Percentiles rank a stretch among this genome's conserved stretches.
These are phyloP conservation scores for Achatina immaculata DNA, from an alignment of 1,140 invertebrate species.

Conservation along the genomic window DNA sequence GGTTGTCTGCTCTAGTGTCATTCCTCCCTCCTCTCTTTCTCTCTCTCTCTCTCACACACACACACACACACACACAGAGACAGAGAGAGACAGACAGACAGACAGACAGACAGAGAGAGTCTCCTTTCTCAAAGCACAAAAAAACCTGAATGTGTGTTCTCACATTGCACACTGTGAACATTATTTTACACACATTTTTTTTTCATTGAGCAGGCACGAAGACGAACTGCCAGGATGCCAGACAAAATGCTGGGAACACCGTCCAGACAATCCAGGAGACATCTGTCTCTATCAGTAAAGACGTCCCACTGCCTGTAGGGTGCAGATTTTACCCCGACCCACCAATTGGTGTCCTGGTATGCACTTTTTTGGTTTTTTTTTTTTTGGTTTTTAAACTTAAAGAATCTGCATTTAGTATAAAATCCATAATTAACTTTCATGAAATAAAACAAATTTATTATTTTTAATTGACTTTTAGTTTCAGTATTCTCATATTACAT, in stretches of 20 bases:
- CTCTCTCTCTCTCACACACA: slow-evolving; percentile 11
- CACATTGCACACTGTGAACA: too few species aligned
- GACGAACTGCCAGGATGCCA: slow-evolving; percentile 21
- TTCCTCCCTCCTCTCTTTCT: too few species aligned
- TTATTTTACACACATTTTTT: too few species aligned
- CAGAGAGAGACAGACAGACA: slow-evolving; percentile 2
- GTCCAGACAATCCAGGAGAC: neutral
- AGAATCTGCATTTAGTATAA: too few species aligned
- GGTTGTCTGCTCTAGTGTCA: too few species aligned
- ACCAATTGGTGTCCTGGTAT: slow-evolving; percentile 24
- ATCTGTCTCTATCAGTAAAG: neutral
- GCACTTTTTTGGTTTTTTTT: neutral
- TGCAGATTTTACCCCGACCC: slow-evolving; percentile 18
- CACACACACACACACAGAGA: slow-evolving; percentile 23
- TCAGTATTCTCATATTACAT: too few species aligned
- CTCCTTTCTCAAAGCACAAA: too few species aligned
- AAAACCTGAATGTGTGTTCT: too few species aligned
- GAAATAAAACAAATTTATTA: too few species aligned
- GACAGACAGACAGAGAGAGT: slow-evolving; percentile 8
- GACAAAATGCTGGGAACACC: neutral
- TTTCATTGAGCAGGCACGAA: neutral
- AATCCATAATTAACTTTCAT: too few species aligned
- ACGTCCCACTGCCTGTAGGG: slow-evolving; percentile 12
- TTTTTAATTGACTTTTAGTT: too few species aligned
- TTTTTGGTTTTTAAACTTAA: too few species aligned